Conservation (phyloP, 1,140 invertebrate genomes). For the Cyclargus thomasi region DNA sequence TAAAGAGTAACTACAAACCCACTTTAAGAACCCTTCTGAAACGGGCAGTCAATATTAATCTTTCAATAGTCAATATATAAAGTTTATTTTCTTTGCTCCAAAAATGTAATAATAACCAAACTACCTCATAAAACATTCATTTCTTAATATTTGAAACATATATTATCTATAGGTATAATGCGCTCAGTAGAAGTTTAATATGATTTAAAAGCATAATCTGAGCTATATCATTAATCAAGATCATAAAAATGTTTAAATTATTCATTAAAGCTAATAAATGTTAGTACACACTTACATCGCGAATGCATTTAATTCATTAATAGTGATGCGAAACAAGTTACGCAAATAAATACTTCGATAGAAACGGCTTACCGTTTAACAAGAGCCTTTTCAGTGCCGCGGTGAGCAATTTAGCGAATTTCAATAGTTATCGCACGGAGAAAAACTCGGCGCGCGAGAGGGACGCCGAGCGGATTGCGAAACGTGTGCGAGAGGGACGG, state of each 20-base stretch:
- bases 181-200: not conserved
- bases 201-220: conserved; percentile 2
- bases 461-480: conserved; percentile 35
- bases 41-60: too few species aligned
- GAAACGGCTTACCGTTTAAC: conserved; percentile 69
- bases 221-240: conserved; percentile 1
- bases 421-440: conserved; percentile 73
- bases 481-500: conserved; percentile 49
- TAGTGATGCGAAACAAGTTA: conserved; percentile 53
- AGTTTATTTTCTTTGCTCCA: too few species aligned
- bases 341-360: conserved; percentile 67
- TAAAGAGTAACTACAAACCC: too few species aligned
- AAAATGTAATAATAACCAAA: not conserved
- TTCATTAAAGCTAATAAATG: conserved; percentile 13
- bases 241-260: not conserved
- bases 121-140: too few species aligned
- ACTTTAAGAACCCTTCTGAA: too few species aligned
- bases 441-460: conserved; percentile 59
- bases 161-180: not conserved
- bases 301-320: conserved; percentile 48
- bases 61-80: too few species aligned
- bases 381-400: conserved; percentile 68
- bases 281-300: conserved; percentile 21
- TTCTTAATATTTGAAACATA: too few species aligned
- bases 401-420: conserved; percentile 73